phyloP scores from a whole-genome alignment of 2,888 invertebrate genomes.

The Zootermopsis nevadensis region DNA sequence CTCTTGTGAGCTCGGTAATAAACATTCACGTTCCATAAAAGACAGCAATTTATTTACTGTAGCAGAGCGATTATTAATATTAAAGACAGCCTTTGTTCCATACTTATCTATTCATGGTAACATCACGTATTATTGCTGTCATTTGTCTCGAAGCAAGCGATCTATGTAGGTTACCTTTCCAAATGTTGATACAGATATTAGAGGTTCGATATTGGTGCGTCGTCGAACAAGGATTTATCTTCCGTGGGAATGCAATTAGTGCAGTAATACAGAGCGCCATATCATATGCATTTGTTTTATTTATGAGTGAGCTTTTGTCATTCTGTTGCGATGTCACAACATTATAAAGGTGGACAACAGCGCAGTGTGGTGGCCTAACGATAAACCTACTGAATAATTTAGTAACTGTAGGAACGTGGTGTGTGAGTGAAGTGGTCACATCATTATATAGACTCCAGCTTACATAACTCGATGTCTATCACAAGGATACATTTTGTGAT shows the following conservation, averaged over 20 bases:
- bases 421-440: background rate
- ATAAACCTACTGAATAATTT: constrained; percentile 16
- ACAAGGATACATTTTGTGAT: constrained; percentile 13
- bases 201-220: background rate
- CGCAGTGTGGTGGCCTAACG: background rate
- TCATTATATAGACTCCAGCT: background rate
- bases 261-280: background rate
- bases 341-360: constrained; percentile 8
- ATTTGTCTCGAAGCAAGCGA: background rate
- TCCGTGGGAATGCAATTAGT: constrained; percentile 17
- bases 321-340: constrained; percentile 9
- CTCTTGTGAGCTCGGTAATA: no score
- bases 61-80: no score
- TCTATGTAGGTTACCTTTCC: background rate
- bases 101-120: background rate
- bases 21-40: no score
- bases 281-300: constrained; percentile 16
- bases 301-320: constrained; percentile 22
- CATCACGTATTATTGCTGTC: background rate
- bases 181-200: background rate
- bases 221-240: background rate
- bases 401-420: background rate
- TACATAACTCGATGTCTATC: background rate
- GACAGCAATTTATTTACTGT: no score
- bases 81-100: no score